Percentiles rank a stretch among this genome's conserved stretches.
These are phyloP conservation scores for Andrena chrysosceles DNA, from an alignment of 2,888 invertebrate genomes.

Conservation along the genomic window DNA sequence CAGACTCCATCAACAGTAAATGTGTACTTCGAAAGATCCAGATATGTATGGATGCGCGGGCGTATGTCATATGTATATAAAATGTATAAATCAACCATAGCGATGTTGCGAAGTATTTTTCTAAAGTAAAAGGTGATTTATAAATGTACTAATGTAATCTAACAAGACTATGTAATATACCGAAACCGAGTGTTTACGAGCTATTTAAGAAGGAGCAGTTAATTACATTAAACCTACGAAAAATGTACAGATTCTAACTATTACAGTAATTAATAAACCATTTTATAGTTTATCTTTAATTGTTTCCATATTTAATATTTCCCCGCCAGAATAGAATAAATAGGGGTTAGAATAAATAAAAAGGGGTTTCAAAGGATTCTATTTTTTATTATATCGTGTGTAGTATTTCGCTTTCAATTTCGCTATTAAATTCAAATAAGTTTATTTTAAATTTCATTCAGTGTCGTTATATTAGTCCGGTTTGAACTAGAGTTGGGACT, in stretches of 20 bases:
- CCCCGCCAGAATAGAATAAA: background rate
- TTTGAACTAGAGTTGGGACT: too few species aligned
- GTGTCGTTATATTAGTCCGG: too few species aligned
- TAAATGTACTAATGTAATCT: constrained; percentile 19
- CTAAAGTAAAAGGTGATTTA: constrained; percentile 31
- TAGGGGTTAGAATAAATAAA: too few species aligned
- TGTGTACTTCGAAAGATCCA: constrained; percentile 11
- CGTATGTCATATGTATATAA: constrained; percentile 48
- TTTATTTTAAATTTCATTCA: too few species aligned
- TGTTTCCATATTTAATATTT: too few species aligned
- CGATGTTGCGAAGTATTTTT: constrained; percentile 48
- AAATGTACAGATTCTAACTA: constrained; percentile 47
- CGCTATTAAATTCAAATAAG: too few species aligned
- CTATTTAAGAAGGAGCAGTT: constrained; percentile 12
- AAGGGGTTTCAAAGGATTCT: background rate
- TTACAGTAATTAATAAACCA: constrained; percentile 51
- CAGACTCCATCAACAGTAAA: constrained; percentile 75
- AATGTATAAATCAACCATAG: constrained; percentile 34
- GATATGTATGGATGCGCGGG: constrained; percentile 28
- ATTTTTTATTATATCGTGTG: too few species aligned
- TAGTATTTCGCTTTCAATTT: too few species aligned
- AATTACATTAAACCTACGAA: background rate
- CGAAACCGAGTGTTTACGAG: background rate
- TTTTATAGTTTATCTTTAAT: constrained; percentile 48
- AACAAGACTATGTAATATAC: background rate